Evolutionary conservation across 2,113 vertebrate genomes (phyloP).

Genomic region (Serinus canaria): DNA sequence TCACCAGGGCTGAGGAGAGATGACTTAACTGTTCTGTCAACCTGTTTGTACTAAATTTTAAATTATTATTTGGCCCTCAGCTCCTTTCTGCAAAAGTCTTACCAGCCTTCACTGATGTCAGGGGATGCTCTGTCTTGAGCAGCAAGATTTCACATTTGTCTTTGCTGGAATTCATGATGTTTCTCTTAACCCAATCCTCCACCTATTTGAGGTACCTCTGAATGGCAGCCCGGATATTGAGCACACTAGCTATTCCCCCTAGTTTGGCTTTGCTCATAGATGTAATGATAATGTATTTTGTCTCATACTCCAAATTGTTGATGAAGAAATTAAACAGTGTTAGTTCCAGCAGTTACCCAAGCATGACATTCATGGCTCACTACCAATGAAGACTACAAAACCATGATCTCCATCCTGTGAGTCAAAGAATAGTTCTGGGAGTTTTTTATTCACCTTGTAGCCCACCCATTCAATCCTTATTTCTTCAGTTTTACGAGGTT

Average conservation of each 20-base stretch:
- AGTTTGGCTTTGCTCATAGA: neutral
- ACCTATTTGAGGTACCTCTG: neutral
- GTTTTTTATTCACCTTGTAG: neutral
- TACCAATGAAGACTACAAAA: neutral
- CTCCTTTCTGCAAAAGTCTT: neutral
- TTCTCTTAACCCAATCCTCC: neutral
- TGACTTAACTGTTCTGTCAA: neutral
- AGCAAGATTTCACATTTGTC: neutral
- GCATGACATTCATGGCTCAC: neutral
- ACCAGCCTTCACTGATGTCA: neutral
- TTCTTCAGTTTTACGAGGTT: neutral
- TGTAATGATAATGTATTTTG: neutral
- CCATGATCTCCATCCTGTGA: neutral
- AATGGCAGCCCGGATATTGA: neutral
- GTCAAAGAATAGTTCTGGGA: neutral
- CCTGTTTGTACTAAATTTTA: neutral
- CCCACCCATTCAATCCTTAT: neutral
- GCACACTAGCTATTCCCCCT: neutral
- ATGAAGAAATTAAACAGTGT: neutral
- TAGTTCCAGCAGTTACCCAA: neutral
- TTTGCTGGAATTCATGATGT: neutral
- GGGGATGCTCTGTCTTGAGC: neutral
- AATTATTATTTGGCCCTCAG: neutral
- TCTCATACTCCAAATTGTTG: neutral
- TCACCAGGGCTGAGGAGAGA: neutral